Evolutionary conservation across 2,888 invertebrate species (phyloP), one percentile per base, ranked within the genome.

Genomic region (Trisateles emortualis): DNA sequence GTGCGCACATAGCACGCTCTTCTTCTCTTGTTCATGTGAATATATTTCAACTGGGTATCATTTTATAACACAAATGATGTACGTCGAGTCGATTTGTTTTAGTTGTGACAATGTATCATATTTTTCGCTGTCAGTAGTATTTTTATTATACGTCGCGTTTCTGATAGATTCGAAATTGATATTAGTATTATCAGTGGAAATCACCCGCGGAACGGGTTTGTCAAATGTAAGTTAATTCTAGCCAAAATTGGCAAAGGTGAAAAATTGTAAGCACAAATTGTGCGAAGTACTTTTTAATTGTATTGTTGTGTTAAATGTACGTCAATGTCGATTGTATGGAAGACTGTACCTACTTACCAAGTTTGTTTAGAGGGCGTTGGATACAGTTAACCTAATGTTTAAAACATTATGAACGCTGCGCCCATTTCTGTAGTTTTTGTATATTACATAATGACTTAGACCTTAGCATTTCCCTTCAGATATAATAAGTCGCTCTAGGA

Each of bases 101-200:
- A 56, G 44, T 48, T 51, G 49, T 63, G 47, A 51, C 46, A 46
- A 50, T 43, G 52, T 59, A 62, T 52, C 39, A 46, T 57, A 53
- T 56, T 43, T 56, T 57, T 51, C 36, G 49, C 49, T 43, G 45
- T 49, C 60, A 52, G 33, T 54, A 40, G 44, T 51, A 48, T 54
- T 61, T 35, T 59, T 42, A 49, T 55, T 40, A 16, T 55, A 48
- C 62, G 80, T 79, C 80, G 77, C 78, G 72, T 78, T 78, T 87
- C 90, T 90, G 91, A 88, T 91, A 89, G 90, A 84, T 90, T 92
- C 90, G 91, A 91, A 91, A 91, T 90, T 91, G 91, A 90, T 86
- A 62, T 79, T 87, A 86, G 85, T 83, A 78, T 85, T 87, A 83
- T 83, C 81, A 79, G 74, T 77, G 83, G 64, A 80, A 69, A 58